Conservation (phyloP, 2,797 vertebrate genomes). For the Danio aesculapii region DNA sequence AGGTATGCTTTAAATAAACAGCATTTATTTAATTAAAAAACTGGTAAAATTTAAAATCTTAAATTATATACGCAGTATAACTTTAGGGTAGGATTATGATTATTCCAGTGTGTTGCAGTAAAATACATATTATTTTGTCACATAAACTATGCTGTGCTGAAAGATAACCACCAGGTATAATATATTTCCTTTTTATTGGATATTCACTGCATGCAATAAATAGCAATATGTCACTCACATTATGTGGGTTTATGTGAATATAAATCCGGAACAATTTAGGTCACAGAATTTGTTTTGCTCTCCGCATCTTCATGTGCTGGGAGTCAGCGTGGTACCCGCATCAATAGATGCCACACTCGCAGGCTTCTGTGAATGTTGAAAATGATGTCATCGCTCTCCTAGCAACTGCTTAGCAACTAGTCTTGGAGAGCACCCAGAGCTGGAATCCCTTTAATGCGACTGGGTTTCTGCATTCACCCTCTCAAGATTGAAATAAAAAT, state of each 20-base stretch:
- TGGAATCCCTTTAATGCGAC: constrained; percentile 35
- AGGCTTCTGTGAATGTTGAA: constrained; percentile 35
- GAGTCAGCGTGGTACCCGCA: constrained; percentile 2
- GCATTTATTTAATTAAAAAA: too few relatives aligned
- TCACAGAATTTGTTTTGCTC: background rate
- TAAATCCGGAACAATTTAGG: background rate
- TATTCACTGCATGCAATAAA: background rate
- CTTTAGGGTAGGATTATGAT: too few relatives aligned
- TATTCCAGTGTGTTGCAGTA: background rate
- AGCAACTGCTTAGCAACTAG: constrained; percentile 45
- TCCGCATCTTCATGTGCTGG: background rate
- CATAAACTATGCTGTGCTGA: background rate
- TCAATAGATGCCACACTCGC: background rate
- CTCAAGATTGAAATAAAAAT: constrained; percentile 11
- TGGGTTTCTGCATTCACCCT: background rate
- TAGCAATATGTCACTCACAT: background rate
- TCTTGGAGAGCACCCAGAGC: constrained; percentile 28
- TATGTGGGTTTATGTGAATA: background rate
- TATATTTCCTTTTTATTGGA: background rate
- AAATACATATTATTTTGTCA: background rate
- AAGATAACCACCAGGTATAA: background rate
- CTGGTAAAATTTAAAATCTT: too few relatives aligned
- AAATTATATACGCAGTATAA: too few relatives aligned
- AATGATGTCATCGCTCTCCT: constrained; percentile 46
- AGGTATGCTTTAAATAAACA: too few relatives aligned